Percentiles rank a stretch among this genome's conserved stretches.
phyloP scores from a whole-genome alignment of 2,888 invertebrate species.

The Drosophila lacicola region DNA sequence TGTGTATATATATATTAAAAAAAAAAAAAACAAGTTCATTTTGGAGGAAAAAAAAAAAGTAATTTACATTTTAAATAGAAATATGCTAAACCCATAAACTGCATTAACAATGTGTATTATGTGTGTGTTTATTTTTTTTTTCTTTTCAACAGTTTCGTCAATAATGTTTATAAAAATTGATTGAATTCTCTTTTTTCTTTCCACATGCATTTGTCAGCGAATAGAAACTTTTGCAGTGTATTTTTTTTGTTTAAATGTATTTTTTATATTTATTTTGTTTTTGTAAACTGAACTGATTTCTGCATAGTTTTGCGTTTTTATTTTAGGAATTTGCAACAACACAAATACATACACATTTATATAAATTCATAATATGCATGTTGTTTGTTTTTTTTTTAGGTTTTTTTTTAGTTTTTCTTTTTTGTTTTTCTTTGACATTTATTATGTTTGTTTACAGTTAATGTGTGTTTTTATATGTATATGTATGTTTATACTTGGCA shows the following conservation, averaged over 20 bases:
- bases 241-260: not conserved
- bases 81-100: slow-evolving; percentile 41
- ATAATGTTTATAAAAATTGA: slow-evolving; percentile 49
- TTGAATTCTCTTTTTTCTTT: slow-evolving; percentile 29
- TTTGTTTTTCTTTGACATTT: slow-evolving; percentile 15
- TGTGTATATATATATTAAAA: slow-evolving; percentile 21
- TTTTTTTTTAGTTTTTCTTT: not conserved
- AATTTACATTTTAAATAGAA: slow-evolving; percentile 48
- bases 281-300: slow-evolving; percentile 6
- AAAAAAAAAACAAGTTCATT: slow-evolving; percentile 11
- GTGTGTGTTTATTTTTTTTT: slow-evolving; percentile 2
- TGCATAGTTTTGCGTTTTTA: slow-evolving; percentile 17
- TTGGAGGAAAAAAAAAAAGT: slow-evolving; percentile 13
- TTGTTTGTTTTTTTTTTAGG: slow-evolving; percentile 9
- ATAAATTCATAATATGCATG: slow-evolving; percentile 30
- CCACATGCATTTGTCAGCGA: slow-evolving; percentile 4
- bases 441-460: slow-evolving; percentile 33
- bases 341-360: slow-evolving; percentile 40
- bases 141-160: slow-evolving; percentile 13
- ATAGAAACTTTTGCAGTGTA: slow-evolving; percentile 5
- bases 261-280: slow-evolving; percentile 7
- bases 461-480: slow-evolving; percentile 6
- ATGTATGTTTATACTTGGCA: slow-evolving; percentile 18
- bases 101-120: slow-evolving; percentile 45
- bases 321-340: slow-evolving; percentile 57